Evolutionary conservation across 2,888 invertebrate species (phyloP).

Genomic region (Matsumyia berberina): DNA sequence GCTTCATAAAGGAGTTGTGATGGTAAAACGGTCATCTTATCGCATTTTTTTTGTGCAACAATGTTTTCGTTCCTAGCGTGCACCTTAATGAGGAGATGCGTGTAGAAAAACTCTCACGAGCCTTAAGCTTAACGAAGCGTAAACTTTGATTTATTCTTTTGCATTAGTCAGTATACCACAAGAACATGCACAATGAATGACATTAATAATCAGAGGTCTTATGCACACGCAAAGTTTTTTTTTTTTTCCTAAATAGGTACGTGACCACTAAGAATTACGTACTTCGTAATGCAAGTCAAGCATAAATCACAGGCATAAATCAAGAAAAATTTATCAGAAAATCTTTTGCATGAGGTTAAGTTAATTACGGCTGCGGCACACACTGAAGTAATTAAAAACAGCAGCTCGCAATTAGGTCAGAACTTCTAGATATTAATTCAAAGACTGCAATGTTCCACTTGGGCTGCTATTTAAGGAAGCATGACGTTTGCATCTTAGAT

Average conservation of each 20-base stretch:
- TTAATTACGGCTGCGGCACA: neutral
- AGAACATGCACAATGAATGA: slow-evolving; percentile 25
- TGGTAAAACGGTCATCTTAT: slow-evolving; percentile 12
- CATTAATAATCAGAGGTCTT: slow-evolving; percentile 1
- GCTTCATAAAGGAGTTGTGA: neutral
- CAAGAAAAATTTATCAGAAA: slow-evolving; percentile 4
- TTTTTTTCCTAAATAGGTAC: slow-evolving; percentile 18
- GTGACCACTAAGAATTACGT: slow-evolving; percentile 18
- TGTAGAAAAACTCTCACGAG: too few species aligned
- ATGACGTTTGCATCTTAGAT: too few species aligned
- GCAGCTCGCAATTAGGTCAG: neutral
- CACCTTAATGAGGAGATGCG: too few species aligned
- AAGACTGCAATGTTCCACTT: too few species aligned
- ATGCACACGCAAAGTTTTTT: slow-evolving; percentile 45
- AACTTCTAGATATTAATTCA: neutral
- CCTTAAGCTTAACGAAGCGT: slow-evolving; percentile 8
- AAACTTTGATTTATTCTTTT: slow-evolving; percentile 25
- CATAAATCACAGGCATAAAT: too few species aligned
- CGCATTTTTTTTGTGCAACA: neutral
- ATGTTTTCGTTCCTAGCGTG: too few species aligned
- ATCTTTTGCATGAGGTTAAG: neutral
- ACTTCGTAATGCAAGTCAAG: neutral
- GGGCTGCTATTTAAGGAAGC: too few species aligned
- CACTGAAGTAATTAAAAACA: neutral
- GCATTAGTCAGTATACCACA: neutral